Conservation (phyloP, 2,113 vertebrate species). For the Xiphias gladius region DNA sequence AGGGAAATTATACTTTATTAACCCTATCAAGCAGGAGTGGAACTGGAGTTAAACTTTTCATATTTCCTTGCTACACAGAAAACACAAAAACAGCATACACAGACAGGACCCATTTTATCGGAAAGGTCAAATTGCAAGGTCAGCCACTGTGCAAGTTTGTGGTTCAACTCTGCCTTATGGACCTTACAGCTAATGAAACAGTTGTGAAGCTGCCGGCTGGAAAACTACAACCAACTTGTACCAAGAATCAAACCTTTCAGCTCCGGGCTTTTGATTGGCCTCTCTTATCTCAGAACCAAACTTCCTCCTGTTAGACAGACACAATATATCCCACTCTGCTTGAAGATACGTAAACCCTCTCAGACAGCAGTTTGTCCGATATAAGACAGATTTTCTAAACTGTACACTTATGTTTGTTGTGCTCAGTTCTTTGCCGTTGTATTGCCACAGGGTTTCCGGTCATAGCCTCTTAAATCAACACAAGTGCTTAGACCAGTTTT, state of each 20-base stretch:
- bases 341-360: constrained; percentile 48
- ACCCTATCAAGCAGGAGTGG: constrained; percentile 40
- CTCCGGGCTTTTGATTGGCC: constrained; percentile 54
- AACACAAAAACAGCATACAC: constrained; percentile 31
- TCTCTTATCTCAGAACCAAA: constrained; percentile 55
- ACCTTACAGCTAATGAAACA: constrained; percentile 46
- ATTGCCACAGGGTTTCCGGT: constrained; percentile 57
- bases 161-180: constrained; percentile 15
- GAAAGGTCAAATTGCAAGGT: constrained; percentile 62
- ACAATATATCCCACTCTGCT: constrained; percentile 60
- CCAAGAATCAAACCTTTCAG: constrained; percentile 52
- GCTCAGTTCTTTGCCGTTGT: constrained; percentile 49
- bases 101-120: constrained; percentile 22
- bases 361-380: constrained; percentile 55
- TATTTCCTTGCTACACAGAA: constrained; percentile 11
- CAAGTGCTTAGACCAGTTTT: constrained; percentile 65
- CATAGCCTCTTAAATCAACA: constrained; percentile 78
- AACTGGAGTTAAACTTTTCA: constrained; percentile 49
- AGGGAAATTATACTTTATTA: constrained; percentile 61
- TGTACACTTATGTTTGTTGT: constrained; percentile 65
- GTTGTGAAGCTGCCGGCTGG: constrained; percentile 33
- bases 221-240: constrained; percentile 41
- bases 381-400: constrained; percentile 62
- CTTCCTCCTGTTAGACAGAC: constrained; percentile 42
- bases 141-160: constrained; percentile 26